Percentiles rank a stretch among this genome's conserved stretches.
Evolutionary conservation across 2,888 invertebrate species (phyloP).

Genomic region (Laspeyria flexula): DNA sequence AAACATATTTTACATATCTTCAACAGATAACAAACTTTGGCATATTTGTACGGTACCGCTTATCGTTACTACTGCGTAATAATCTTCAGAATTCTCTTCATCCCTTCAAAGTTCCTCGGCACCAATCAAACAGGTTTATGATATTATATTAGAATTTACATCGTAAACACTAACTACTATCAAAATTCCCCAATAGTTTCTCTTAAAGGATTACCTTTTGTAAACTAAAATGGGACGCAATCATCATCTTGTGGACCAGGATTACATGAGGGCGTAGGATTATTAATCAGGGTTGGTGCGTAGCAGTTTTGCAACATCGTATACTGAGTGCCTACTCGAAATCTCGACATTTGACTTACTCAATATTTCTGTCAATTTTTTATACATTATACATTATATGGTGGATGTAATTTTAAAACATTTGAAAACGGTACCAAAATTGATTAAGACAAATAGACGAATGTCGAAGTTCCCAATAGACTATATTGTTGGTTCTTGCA

Average conservation of each 20-base stretch:
- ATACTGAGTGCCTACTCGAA: background rate
- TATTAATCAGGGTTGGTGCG: constrained; percentile 39
- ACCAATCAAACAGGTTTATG: constrained; percentile 84
- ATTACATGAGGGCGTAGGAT: constrained; percentile 72
- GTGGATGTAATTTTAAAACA: too few species aligned
- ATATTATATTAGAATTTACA: constrained; percentile 83
- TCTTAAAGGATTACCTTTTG: constrained; percentile 84
- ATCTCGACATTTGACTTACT: background rate
- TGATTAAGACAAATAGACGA: too few species aligned
- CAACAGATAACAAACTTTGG: constrained; percentile 33
- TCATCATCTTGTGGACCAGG: constrained; percentile 82
- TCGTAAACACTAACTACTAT: constrained; percentile 81
- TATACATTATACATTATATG: too few species aligned
- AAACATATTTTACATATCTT: constrained; percentile 26
- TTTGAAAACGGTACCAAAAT: too few species aligned
- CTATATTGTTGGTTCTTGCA: too few species aligned
- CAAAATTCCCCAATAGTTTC: constrained; percentile 80
- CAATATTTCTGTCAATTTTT: too few species aligned
- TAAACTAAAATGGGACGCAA: constrained; percentile 84
- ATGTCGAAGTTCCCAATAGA: too few species aligned
- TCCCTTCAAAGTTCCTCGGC: constrained; percentile 69
- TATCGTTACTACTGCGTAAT: constrained; percentile 36
- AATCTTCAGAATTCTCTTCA: constrained; percentile 51
- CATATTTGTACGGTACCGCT: constrained; percentile 26
- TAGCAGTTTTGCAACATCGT: background rate